Evolutionary conservation across 1,140 invertebrate genomes (phyloP), one percentile per base, ranked within the genome.

Genomic region (Zaprionus camerounensis): DNA sequence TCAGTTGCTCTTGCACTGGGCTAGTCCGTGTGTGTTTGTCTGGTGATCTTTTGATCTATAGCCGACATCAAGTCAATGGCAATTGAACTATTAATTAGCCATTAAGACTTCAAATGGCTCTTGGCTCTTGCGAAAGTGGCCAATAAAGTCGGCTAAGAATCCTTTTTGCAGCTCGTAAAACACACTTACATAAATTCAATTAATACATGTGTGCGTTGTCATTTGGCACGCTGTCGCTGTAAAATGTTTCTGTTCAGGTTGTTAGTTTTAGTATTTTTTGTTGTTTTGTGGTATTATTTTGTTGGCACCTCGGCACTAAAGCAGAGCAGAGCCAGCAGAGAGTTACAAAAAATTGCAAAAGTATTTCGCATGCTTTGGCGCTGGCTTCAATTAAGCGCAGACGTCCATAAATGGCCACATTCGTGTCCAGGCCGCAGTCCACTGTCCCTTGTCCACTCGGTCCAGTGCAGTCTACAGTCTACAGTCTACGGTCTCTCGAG

Each of bases 341-440:
- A 11, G 31, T 9, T 34, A 34, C 31, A 34, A 70, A 73, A 77
- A 80, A 80, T 78, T 78, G 80, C 73, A 80, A 87, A 87, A 87
- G 84, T 88, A 71, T 86, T 83, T 87, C 83, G 73, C 80, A 87
- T 88, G 78, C 83, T 80, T 82, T 80, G 72, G 77, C 71, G 56
- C 77, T 80, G 71, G 80, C 80, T 78, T 87, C 83, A 87, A 87
- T 87, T 87, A 87, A 87, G 83, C 83, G 78, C 83, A 83, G 84
- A 88, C 85, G 72, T 87, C 83, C 80, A 88, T 87, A 87, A 87
- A 87, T 87, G 83, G 83, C 72, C 53, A 82, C 55, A 67, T 46
- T 59, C 64, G 56, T 73, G 59, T 64, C 56, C 56, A 38, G 70
- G 53, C 72, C 15, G 6, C 49, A 59, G 57, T 55, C 70, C 26